Evolutionary conservation across 2,113 vertebrate genomes (phyloP), one percentile per base, ranked within the genome.

Genomic region (Willisornis vidua): DNA sequence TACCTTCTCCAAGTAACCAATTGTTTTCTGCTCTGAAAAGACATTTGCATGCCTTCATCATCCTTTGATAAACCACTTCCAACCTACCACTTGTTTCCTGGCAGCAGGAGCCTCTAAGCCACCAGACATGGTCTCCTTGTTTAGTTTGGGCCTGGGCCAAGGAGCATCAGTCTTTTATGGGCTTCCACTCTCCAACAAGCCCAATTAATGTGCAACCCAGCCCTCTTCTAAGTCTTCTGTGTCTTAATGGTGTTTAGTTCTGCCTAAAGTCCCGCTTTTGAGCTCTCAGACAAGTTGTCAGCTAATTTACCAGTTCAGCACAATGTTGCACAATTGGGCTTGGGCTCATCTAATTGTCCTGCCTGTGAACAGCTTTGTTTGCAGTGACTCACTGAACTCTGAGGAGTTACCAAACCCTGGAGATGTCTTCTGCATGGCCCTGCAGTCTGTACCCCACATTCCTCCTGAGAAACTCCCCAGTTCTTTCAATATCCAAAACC

Each of bases 301-400:
- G 89, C 62, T 92, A 26, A 94, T 90, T 91, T 74, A 59, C 86
- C 90, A 28, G 73, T 81, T 65, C 80, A 87, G 79, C 63, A 35
- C 54, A 70, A 17, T 15, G 26, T 97, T 97, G 83, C 94, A 52
- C 85, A 96, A 96, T 52, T 9, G 0, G 10, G 66, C 23, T 9
- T 80, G 65, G 74, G 71, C n/a, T 3, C 28, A 35, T 48, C 77
- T 80, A 67, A 93, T 75, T 93, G 85, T 51, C 79, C 28, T 54
- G 37, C 13, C 62, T 86, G 49, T 41, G 79, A 75, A 72, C 76
- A 89, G 94, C 65, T 92, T 84, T 88, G 66, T 71, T 92, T 82
- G 65, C 63, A 85, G 9, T 93, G 93, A 95, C 61, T 93, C 96
- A 94, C 68, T 39, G 2, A 82, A 39, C 39, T 59, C 51, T 1